Evolutionary conservation across 2,888 invertebrate genomes (phyloP), one percentile per base, ranked within the genome.

Genomic region (Quadroppia sp.): DNA sequence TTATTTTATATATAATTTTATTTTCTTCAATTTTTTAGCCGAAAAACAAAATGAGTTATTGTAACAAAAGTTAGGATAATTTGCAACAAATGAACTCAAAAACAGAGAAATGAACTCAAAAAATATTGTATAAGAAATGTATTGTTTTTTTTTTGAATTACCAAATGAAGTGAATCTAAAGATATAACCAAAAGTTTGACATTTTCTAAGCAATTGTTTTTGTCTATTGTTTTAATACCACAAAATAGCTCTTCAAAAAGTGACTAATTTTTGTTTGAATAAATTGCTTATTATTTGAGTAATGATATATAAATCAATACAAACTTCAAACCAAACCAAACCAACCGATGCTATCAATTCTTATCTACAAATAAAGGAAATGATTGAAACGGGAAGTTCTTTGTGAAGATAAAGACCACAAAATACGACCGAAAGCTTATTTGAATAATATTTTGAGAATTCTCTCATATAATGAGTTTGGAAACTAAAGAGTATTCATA

Each of bases 381-480:
- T 30, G 32, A 32, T 15, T 17, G 28, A 30, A 59, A 59, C 59
- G 30, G 59, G 59, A 59, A 59, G 59, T 59, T 59, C 30, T 59
- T 13, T 30, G 3, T 30, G 59, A 59, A 30, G 17, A 9, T 9
- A 36, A 50, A 50, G 20, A 4, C 45, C 6, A 15, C 45, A 48
- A 48, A 48, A 3, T 7, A 7, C 11, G 20, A 20, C 50, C 50
- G 50, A 50, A n/a, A 20, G 15, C 20, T 23, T 20, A 50, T 50
- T 50, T 50, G 23, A 50, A 50, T 50, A 50, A 50, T 50, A 7
- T n/a, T 50, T 50, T 7, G 7, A 23, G 50, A n/a, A 7, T 23
- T 50, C 7, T 2, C 23, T n/a, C 50, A 50, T 20, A 50, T 50
- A 50, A n/a, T 4, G n/a, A 23, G 50, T 45, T 45, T 45, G 15